Evolutionary conservation across 2,888 invertebrate species (phyloP), one percentile per base, ranked within the genome.

Genomic region (Leistus spinibarbis): DNA sequence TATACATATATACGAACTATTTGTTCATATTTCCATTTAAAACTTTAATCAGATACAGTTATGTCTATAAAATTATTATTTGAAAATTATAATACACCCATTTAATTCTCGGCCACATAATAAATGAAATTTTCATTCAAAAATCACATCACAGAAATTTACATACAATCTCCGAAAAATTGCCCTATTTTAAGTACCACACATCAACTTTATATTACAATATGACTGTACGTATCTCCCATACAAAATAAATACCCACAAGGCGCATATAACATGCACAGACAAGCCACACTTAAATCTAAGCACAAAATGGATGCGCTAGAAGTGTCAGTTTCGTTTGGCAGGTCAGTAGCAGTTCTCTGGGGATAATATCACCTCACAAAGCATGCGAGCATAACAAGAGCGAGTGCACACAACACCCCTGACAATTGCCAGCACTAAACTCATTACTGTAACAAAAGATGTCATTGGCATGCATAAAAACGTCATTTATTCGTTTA

Each of bases 371-470:
- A 24, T 24, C 7, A 40, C 40, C 40, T 40, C 40, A 40, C 60
- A 20, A 60, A 60, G 60, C 77, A 68, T 68, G 62, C 68, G 66
- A 74, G 77, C 77, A 80, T 80, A 80, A 80, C 80, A 81, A 81
- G 79, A 78, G 80, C 79, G 79, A 77, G 77, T 72, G 73, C 53
- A 76, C 60, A 79, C 80, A 84, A 82, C 83, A 82, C 84, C 84
- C 84, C 78, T 78, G 83, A 83, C 83, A 81, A 84, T 83, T 83
- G 83, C 82, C 84, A 82, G 84, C 84, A 83, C 83, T 85, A 85
- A 85, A 85, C 83, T 85, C 85, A 85, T 86, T 85, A 85, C 81
- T 83, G 81, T 82, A 84, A 85, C 85, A 85, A 85, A 85, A 85
- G 85, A 84, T 82, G 83, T 84, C 84, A 84, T 85, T 85, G 84